Conservation (phyloP, 2,888 invertebrate species). For the Operophtera brumata region DNA sequence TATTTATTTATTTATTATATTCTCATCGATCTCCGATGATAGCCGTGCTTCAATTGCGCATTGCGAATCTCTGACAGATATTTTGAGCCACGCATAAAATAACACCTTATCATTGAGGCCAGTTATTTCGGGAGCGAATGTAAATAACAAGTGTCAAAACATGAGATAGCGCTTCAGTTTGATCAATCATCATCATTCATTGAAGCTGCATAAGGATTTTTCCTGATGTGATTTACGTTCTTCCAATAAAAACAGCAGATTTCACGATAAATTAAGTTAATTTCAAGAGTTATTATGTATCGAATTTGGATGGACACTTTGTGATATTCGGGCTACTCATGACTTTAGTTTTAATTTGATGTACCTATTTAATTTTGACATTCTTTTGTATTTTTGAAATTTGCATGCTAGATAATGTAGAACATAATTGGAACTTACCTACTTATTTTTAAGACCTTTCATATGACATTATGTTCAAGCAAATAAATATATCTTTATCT, state of each 20-base stretch:
- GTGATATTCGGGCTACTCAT: too few relatives aligned
- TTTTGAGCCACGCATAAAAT: constrained; percentile 28
- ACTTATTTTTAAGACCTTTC: too few relatives aligned
- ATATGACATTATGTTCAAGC: too few relatives aligned
- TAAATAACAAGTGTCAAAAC: not conserved
- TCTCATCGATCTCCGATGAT: not conserved
- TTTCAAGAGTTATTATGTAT: too few relatives aligned
- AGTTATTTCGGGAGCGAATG: constrained; percentile 15
- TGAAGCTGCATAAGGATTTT: too few relatives aligned
- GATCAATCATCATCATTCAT: not conserved
- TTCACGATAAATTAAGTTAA: not conserved
- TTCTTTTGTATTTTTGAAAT: too few relatives aligned
- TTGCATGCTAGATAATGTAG: too few relatives aligned
- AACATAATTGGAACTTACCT: too few relatives aligned
- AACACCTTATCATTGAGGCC: constrained; percentile 34
- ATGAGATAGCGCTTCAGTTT: not conserved
- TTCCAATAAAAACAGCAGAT: not conserved
- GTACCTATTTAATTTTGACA: too few relatives aligned
- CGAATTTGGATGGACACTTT: constrained; percentile 9
- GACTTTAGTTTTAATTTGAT: too few relatives aligned
- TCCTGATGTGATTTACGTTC: too few relatives aligned
- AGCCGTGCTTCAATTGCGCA: constrained; percentile 7
- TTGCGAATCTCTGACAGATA: constrained; percentile 29
- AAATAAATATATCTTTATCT: too few relatives aligned
- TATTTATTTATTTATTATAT: not conserved